Base-by-base conservation (phyloP, 2,113 vertebrate species). In the Furnarius figulus region DNA sequence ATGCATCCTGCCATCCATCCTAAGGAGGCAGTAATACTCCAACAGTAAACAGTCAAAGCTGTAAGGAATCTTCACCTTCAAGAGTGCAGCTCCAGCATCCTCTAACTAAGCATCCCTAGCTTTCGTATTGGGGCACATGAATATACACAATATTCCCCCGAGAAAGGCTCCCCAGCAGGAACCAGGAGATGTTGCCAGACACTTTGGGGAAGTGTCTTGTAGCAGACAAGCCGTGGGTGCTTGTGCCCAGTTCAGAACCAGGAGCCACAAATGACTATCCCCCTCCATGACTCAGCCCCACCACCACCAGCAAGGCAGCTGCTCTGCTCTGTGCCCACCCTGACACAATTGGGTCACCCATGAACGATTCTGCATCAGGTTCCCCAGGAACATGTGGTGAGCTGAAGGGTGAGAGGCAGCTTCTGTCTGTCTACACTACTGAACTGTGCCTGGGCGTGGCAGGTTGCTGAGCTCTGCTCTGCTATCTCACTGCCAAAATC, bases 331-430 rank as follows among this genome's bases (percentile, higher is more conserved):
- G 65, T 14, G 3, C 70, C 79, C 53, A 84, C 5, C 52, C 72
- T 96, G 94, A 95, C 84, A 86, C 91, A 97, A 96, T 61, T 72
- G 59, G 93, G 92, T 90, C 93, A 84, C 42, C 66, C 70, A 35
- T 31, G 52, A 96, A 92, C 21, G 73, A 82, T 87, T 87, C 63
- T 75, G 52, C 37, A 81, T 8, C 75, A 28, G 78, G 68, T 31
- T 90, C 73, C 50, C 35, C 68, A 52, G 47, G 63, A 96, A 67
- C 15, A 72, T 47, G 91, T 68, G 91, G 80, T 30, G 56, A 52
- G 68, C 86, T 74, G 80, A 87, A 73, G 75, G 72, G 75, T 33
- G 82, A 96, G 82, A 95, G 85, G 92, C 90, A 93, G 87, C 56
- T 92, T 74, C 95, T 13, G 33, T 96, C 94, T 94, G 82, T 28